Evolutionary conservation across 1,140 invertebrate genomes (phyloP).

Genomic region (Antheraea pernyi): DNA sequence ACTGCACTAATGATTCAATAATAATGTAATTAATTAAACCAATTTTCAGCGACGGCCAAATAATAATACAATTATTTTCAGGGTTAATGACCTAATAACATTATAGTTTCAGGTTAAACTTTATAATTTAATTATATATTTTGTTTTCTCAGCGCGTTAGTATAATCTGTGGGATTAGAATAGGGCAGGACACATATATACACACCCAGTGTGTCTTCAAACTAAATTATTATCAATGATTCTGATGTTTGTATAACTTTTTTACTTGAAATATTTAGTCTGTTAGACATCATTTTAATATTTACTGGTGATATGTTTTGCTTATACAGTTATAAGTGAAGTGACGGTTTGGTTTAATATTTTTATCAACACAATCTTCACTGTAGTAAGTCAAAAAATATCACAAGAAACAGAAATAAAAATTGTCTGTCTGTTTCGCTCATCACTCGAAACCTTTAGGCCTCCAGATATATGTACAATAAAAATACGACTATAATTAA

Average conservation of each 20-base stretch:
- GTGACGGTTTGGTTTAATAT: not conserved
- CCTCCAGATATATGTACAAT: not conserved
- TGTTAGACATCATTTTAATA: not conserved
- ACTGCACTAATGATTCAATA: conserved; percentile 47
- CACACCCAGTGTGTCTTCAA: not conserved
- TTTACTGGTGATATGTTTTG: not conserved
- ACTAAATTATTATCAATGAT: not conserved
- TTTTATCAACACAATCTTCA: too few relatives aligned
- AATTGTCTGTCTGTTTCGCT: not conserved
- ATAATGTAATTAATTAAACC: conserved; percentile 29
- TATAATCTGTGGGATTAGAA: conserved; percentile 32
- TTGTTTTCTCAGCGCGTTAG: conserved; percentile 61
- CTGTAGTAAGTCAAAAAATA: not conserved
- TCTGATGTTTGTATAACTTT: not conserved
- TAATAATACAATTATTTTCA: conserved; percentile 70
- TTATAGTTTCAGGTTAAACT: conserved; percentile 64
- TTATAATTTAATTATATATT: conserved; percentile 40
- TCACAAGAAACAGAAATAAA: not conserved
- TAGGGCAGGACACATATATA: conserved; percentile 6
- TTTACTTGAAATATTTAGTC: too few relatives aligned
- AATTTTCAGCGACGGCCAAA: conserved; percentile 60
- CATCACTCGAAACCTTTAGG: not conserved
- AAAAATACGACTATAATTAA: too few relatives aligned
- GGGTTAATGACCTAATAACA: conserved; percentile 46
- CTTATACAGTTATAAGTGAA: conserved; percentile 32